Base-by-base conservation (phyloP, 1,140 invertebrate species). In the Drosophila jambulina region DNA sequence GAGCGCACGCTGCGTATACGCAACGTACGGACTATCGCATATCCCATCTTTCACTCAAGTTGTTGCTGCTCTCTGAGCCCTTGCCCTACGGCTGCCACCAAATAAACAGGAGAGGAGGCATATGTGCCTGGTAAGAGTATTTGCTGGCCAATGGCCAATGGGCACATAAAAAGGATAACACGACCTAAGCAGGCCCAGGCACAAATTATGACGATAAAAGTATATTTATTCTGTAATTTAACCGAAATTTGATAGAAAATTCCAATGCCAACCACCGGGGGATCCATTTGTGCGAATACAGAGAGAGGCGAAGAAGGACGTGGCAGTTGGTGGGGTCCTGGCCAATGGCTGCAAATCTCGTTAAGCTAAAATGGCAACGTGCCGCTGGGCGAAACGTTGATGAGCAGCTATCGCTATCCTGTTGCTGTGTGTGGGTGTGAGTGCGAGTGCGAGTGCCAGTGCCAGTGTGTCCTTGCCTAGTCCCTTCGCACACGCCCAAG, bases 331-430 rank as follows among this genome's bases (percentile, higher is more conserved):
- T 13, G 32, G 38, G 29, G 65, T 69, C 42, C 40, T 32, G 64
- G 77, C 81, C 77, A 84, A 67, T 85, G 78, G 74, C 74, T 80
- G 65, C 80, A 90, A 90, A 90, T 90, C 85, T 90, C 82, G 85
- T 90, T 90, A 90, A 90, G 85, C 85, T 68, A 77, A 90, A 90
- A 90, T 90, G 86, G 86, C 86, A 88, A 88, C 85, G 81, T 85
- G 85, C 80, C 85, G 60, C 68, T 72, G 74, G 85, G 78, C 69
- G 58, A 76, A 61, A 77, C 60, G 75, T 80, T 90, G 85, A 90
- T 90, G 86, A 90, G 80, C 82, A 60, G 51, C 61, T 72, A 78
- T 79, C 70, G 78, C 54, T 42, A 38, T 62, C 61, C 57, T 48
- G 75, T 48, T 77, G 60, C 38, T 59, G 23, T 51, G 27, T 46